Conservation (phyloP, 2,888 invertebrate genomes). For the Unio delphinus region DNA sequence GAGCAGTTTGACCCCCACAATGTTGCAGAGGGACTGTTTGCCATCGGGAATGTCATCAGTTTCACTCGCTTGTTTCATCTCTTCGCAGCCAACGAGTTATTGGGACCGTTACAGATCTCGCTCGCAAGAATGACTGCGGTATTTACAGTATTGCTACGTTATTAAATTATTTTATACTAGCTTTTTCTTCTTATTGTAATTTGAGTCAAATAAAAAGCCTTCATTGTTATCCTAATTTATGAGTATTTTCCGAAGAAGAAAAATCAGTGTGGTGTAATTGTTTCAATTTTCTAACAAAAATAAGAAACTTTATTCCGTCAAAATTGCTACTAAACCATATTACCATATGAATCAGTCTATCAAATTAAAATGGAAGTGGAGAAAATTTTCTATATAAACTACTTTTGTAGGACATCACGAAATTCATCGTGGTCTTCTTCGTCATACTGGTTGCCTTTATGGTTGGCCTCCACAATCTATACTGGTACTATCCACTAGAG, state of each 20-base stretch:
- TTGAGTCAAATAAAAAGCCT: neutral
- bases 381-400: neutral
- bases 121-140: neutral
- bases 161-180: neutral
- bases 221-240: neutral
- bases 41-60: neutral
- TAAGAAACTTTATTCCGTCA: too few species aligned
- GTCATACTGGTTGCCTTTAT: slow-evolving; percentile 59
- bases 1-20: neutral
- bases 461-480: slow-evolving; percentile 62
- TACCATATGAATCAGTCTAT: too few species aligned
- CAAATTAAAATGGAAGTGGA: too few species aligned
- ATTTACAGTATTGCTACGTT: neutral
- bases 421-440: slow-evolving; percentile 50
- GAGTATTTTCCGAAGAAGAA: too few species aligned
- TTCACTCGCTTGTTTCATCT: neutral
- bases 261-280: too few species aligned
- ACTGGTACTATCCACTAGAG: slow-evolving; percentile 61
- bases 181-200: neutral
- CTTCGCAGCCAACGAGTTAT: neutral
- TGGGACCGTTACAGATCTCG: neutral
- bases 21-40: neutral
- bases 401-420: slow-evolving; percentile 51
- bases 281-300: too few species aligned
- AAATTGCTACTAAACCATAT: too few species aligned